A percentile compares a stretch with the other conserved stretches of the same genome.
Evolutionary conservation across 2,888 invertebrate species (phyloP).

Genomic region (Melipona beecheii): DNA sequence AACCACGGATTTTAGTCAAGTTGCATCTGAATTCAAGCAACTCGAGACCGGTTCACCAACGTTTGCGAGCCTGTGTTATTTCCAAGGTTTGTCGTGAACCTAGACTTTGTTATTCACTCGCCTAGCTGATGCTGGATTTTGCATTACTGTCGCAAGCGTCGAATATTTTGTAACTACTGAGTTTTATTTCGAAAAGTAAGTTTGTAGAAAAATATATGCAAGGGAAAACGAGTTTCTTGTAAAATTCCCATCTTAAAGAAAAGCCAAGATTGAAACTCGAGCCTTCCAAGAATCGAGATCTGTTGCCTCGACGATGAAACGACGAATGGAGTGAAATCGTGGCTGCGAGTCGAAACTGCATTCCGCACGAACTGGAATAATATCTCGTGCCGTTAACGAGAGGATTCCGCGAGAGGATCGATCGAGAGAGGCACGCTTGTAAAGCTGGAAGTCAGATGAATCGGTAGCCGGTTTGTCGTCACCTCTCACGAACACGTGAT

Average conservation of each 20-base stretch:
- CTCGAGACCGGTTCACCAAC: not conserved
- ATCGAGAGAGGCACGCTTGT: not conserved
- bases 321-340: not conserved
- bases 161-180: too few species aligned
- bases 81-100: not conserved
- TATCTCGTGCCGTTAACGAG: not conserved
- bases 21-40: not conserved
- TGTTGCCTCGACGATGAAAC: not conserved
- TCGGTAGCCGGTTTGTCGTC: not conserved
- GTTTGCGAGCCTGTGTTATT: not conserved
- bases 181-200: too few species aligned
- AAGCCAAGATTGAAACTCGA: too few species aligned
- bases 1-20: not conserved
- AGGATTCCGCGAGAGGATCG: not conserved
- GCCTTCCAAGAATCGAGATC: too few species aligned
- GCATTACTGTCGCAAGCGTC: too few species aligned
- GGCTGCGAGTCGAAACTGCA: not conserved
- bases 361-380: not conserved
- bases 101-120: too few species aligned
- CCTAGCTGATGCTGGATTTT: too few species aligned
- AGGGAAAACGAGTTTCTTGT: too few species aligned
- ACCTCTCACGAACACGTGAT: constrained; percentile 45
- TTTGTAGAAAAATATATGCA: too few species aligned
- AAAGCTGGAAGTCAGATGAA: not conserved
- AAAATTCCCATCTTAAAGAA: too few species aligned